A percentile compares a stretch with the other conserved stretches of the same genome.
phyloP scores from a whole-genome alignment of 92 coral and sea anemone species.

The Desmophyllum pertusum region DNA sequence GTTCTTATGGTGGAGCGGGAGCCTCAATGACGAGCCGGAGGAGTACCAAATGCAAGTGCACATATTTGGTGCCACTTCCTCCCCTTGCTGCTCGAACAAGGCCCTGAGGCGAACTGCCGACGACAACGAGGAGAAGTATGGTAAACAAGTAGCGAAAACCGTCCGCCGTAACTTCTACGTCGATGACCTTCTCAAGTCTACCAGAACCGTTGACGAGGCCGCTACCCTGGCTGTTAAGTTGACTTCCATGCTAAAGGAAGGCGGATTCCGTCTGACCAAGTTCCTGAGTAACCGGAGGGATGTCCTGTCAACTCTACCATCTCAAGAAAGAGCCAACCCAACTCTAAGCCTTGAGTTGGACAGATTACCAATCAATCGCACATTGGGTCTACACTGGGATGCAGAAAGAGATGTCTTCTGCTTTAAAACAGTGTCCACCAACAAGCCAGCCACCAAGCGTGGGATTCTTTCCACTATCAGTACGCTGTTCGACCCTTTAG shows the following conservation, averaged over 20 bases:
- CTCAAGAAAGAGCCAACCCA: constrained; percentile 44
- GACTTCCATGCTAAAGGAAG: constrained; percentile 34
- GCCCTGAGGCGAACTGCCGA: constrained; percentile 54
- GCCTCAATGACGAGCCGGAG: constrained; percentile 16
- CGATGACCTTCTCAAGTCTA: constrained; percentile 60
- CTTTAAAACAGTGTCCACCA: constrained; percentile 30
- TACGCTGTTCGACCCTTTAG: constrained; percentile 54
- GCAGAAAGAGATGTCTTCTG: constrained; percentile 51
- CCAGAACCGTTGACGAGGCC: constrained; percentile 26
- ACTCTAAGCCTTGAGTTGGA: constrained; percentile 46
- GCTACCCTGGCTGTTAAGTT: constrained; percentile 40
- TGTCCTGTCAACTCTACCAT: constrained; percentile 34
- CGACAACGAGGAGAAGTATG: constrained; percentile 52
- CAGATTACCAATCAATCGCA: constrained; percentile 44
- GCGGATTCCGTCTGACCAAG: constrained; percentile 56
- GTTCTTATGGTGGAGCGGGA: constrained; percentile 56
- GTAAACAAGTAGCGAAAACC: constrained; percentile 34
- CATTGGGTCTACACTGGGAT: constrained; percentile 58
- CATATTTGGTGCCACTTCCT: constrained; percentile 64
- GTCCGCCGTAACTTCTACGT: constrained; percentile 53
- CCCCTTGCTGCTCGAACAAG: constrained; percentile 59
- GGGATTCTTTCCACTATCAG: constrained; percentile 55
- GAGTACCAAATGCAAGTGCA: constrained; percentile 59
- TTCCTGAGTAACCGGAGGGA: constrained; percentile 56
- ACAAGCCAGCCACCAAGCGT: constrained; percentile 61